Evolutionary conservation across 2,888 invertebrate genomes (phyloP).

Genomic region (Periphyllus acericola): DNA sequence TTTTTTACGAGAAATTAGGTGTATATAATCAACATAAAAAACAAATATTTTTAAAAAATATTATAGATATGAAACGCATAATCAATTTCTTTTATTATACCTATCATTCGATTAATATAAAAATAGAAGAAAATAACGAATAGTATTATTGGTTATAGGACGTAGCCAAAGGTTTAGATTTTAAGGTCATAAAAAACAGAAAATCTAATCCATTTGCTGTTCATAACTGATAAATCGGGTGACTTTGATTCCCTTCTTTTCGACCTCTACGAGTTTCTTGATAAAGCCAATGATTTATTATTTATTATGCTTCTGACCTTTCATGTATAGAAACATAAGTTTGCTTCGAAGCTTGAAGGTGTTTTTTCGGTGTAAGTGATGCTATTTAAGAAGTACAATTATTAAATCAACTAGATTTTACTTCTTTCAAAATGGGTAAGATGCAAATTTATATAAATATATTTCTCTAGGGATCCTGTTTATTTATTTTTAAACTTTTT

Average conservation of each 20-base stretch:
- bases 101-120: constrained; percentile 18
- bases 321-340: constrained; percentile 50
- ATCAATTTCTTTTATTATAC: neutral
- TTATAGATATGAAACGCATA: neutral
- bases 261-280: constrained; percentile 56
- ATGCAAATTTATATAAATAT: neutral
- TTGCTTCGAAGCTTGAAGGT: constrained; percentile 32
- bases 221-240: constrained; percentile 59
- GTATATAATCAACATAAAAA: no score
- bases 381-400: constrained; percentile 25
- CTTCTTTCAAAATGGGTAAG: constrained; percentile 45
- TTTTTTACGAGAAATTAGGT: no score
- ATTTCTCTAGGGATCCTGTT: neutral
- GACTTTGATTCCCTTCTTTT: constrained; percentile 60
- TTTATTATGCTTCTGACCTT: constrained; percentile 58
- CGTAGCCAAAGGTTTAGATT: constrained; percentile 44
- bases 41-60: neutral
- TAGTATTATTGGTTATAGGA: constrained; percentile 28
- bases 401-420: constrained; percentile 10
- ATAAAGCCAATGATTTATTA: constrained; percentile 52
- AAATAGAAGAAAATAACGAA: constrained; percentile 36
- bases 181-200: constrained; percentile 58
- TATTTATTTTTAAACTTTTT: no score
- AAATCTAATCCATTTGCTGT: constrained; percentile 44
- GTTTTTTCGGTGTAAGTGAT: constrained; percentile 34